Percentiles rank a stretch among this genome's conserved stretches.
Evolutionary conservation across 2,113 vertebrate species (phyloP).

Genomic region (Eulemur rufifrons): DNA sequence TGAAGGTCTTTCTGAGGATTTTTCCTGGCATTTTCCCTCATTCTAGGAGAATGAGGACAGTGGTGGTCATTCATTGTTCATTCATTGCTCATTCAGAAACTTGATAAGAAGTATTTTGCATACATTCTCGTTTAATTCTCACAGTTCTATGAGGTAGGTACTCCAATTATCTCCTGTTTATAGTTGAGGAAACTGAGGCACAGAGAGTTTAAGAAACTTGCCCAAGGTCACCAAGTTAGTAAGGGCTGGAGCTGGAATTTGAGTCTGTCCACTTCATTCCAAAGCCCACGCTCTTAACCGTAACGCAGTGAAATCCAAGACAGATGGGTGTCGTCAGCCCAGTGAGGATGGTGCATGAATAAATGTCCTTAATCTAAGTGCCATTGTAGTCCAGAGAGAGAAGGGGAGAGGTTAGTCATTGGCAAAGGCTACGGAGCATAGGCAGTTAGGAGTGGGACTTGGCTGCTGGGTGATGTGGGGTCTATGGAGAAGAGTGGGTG

Average conservation of each 20-base stretch:
- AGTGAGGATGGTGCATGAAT: not conserved
- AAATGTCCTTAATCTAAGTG: not conserved
- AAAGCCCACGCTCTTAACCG: not conserved
- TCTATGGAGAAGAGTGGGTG: not conserved
- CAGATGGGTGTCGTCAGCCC: not conserved
- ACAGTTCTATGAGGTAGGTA: not conserved
- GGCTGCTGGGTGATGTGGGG: accelerated
- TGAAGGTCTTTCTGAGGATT: slow-evolving; percentile 41
- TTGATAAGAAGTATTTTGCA: not conserved
- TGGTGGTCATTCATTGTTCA: not conserved
- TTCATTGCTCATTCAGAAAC: slow-evolving; percentile 13
- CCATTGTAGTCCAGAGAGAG: not conserved
- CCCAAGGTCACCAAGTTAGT: not conserved
- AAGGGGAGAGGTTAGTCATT: not conserved
- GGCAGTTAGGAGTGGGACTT: not conserved
- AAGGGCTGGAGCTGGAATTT: not conserved
- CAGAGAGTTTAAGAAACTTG: slow-evolving; percentile 23
- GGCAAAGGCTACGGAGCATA: not conserved
- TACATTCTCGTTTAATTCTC: slow-evolving; percentile 43
- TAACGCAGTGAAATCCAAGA: not conserved
- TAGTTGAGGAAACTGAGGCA: slow-evolving; percentile 14
- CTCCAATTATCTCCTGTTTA: not conserved
- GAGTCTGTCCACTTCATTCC: not conserved
- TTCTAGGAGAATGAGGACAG: not conserved
- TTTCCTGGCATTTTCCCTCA: not conserved